Percentiles rank a stretch among this genome's conserved stretches.
phyloP scores from a whole-genome alignment of 2,113 vertebrate genomes.

The Dasyprocta punctata region DNA sequence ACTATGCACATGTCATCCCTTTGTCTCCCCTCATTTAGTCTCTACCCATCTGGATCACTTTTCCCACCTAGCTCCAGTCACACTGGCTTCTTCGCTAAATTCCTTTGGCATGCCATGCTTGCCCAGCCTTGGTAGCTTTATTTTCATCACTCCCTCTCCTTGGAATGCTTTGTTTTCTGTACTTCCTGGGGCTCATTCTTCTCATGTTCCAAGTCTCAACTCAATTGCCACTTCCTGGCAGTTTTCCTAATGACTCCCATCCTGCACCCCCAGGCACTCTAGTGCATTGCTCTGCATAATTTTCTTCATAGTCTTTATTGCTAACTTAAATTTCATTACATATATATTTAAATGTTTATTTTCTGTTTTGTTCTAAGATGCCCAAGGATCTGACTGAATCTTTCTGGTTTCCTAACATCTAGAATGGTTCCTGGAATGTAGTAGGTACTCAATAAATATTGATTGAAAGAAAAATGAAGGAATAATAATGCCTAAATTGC shows the following conservation, averaged over 20 bases:
- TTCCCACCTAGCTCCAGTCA: background rate
- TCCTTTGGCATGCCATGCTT: accelerated
- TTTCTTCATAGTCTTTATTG: background rate
- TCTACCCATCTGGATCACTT: too few species aligned
- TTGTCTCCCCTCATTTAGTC: too few species aligned
- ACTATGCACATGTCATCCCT: accelerated
- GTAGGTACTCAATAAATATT: background rate
- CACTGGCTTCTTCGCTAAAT: background rate
- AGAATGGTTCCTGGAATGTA: background rate
- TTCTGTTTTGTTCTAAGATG: background rate
- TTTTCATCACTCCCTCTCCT: background rate
- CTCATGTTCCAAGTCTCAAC: background rate
- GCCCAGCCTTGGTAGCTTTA: accelerated
- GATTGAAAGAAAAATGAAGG: background rate
- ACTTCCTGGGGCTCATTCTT: background rate
- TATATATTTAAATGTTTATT: background rate
- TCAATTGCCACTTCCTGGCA: background rate
- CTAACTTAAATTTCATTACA: background rate
- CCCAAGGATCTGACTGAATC: background rate
- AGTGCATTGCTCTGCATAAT: background rate
- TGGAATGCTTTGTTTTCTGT: background rate
- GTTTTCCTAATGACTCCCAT: background rate
- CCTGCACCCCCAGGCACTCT: background rate
- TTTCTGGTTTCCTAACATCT: background rate
- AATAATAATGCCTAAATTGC: background rate